These are phyloP conservation scores for Vicugna pacos DNA, from an alignment of 2,113 vertebrate species.

Conservation along the genomic window DNA sequence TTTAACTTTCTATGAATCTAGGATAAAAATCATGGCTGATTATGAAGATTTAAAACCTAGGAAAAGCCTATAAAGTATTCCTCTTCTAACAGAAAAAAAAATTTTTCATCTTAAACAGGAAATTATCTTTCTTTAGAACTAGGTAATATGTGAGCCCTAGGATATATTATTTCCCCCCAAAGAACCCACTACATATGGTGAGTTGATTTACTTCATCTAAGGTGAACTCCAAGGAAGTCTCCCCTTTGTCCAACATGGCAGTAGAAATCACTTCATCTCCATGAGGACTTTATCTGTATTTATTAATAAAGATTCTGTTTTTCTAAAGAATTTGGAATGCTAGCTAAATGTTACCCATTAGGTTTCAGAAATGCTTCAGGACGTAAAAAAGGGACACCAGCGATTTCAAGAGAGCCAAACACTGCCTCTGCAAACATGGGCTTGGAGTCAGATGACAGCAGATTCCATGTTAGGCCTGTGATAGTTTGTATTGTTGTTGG, in stretches of 20 bases:
- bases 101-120: neutral
- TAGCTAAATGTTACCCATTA: neutral
- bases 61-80: neutral
- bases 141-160: neutral
- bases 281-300: neutral
- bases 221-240: neutral
- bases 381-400: neutral
- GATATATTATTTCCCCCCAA: neutral
- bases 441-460: neutral
- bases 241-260: neutral
- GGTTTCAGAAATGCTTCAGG: neutral
- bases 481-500: neutral
- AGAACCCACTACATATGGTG: neutral
- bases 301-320: neutral
- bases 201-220: neutral
- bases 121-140: neutral
- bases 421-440: neutral
- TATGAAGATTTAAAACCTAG: neutral
- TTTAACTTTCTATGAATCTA: conserved; percentile 48
- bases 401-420: neutral
- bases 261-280: neutral
- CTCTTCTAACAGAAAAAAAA: neutral
- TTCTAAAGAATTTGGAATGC: neutral
- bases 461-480: neutral
- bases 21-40: neutral